Evolutionary conservation across 2,797 vertebrate species (phyloP).

Genomic region (Taenioides sp.): DNA sequence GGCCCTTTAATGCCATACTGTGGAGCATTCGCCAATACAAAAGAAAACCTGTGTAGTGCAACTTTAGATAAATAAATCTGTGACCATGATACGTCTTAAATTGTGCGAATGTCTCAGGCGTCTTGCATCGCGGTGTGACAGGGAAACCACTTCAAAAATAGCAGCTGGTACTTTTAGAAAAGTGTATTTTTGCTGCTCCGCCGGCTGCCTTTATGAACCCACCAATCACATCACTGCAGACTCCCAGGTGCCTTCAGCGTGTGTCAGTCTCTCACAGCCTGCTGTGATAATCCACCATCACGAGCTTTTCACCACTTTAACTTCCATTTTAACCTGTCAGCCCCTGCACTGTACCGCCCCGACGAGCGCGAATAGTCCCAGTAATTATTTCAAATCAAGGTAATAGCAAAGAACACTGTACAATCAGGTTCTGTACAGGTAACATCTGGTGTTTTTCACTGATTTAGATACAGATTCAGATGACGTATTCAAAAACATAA

Average conservation of each 20-base stretch:
- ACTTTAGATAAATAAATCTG: background rate
- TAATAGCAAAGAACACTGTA: constrained; percentile 11
- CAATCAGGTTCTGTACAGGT: constrained; percentile 24
- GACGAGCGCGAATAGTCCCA: background rate
- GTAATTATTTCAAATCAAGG: constrained; percentile 25
- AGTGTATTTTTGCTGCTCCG: constrained; percentile 1
- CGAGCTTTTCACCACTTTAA: constrained; percentile 2
- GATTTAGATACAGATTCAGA: constrained; percentile 32
- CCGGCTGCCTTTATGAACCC: background rate
- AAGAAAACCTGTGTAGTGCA: too few species aligned
- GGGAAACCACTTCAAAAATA: background rate
- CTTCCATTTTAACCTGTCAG: constrained; percentile 6
- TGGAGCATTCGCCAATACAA: too few species aligned
- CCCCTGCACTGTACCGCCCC: background rate
- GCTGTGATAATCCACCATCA: constrained; percentile 20
- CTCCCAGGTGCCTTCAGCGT: constrained; percentile 41
- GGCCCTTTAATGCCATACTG: background rate
- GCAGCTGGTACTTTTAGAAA: background rate
- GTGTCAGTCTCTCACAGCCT: constrained; percentile 15
- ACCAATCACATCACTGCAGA: constrained; percentile 1
- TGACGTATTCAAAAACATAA: background rate
- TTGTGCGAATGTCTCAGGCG: background rate
- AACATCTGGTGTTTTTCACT: constrained; percentile 49
- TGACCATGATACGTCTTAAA: background rate
- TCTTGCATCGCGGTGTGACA: background rate